Base-by-base conservation (phyloP, 2,888 invertebrate genomes). In the Drosophila pegasa region DNA sequence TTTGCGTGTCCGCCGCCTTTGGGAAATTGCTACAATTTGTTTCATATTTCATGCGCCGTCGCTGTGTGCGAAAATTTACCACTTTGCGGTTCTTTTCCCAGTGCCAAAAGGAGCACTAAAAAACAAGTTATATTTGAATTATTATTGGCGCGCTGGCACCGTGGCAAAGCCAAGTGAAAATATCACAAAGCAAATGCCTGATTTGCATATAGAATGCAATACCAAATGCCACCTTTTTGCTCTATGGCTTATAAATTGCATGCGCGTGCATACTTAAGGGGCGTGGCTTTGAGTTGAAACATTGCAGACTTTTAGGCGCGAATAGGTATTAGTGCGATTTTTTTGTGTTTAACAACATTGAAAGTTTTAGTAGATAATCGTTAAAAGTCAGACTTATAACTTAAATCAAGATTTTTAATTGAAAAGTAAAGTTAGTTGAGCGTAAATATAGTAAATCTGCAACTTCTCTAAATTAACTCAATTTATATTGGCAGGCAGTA, bases 1-100 rank as follows among this genome's bases (percentile, higher is more conserved):
- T 83, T 85, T 83, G 83, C 80, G 73, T 79, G 82, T 76, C 65
- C 60, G 75, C 60, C 43, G 82, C 64, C 85, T 75, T 65, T 66
- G 77, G 80, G 71, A 83, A 87, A 83, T 87, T 79, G 83, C 86
- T 66, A 75, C 87, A 85, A 87, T 87, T 85, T 80, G 85, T 87
- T 83, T 82, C 83, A 87, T 87, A 85, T 87, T 87, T 83, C 80
- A 82, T 87, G 64, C 59, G 79, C 68, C 73, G 57, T 59, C 48
- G 29, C 33, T 68, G 40, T 52, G 18, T 54, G 55, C 47, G 31
- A 43, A 70, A 75, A 61, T 67, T 71, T 54, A 71, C 58, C 56
- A 71, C 48, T 63, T 67, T 71, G 67, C 51, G 68, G 63, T 56
- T 55, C n/a, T 59, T 51, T 37, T 38, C 43, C 45, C 66, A 61